Percentiles rank a stretch among this genome's conserved stretches.
These are phyloP conservation scores for Megamerina dolium DNA, from an alignment of 2,888 invertebrate species.

Conservation along the genomic window DNA sequence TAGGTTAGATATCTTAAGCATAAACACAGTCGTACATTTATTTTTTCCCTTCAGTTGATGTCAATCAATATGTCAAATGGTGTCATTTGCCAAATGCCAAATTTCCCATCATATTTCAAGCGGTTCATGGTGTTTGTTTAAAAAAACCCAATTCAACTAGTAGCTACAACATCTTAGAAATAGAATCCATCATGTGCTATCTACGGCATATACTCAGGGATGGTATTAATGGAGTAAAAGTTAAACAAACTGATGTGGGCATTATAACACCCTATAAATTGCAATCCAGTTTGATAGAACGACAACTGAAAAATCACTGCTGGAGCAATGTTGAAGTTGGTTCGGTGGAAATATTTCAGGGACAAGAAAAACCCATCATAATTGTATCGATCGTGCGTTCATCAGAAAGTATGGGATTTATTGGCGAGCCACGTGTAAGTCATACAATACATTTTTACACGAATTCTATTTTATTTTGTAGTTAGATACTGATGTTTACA, in stretches of 20 bases:
- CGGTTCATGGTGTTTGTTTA: conserved; percentile 52
- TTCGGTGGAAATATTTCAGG: conserved; percentile 83
- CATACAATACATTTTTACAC: no score
- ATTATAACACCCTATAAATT: conserved; percentile 55
- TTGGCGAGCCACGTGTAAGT: conserved; percentile 33
- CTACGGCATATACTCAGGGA: conserved; percentile 50
- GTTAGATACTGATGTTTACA: no score
- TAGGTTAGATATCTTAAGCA: no score
- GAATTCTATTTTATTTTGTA: no score
- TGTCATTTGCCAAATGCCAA: no score
- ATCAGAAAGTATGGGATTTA: conserved; percentile 34
- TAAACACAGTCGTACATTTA: no score
- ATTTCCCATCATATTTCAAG: conserved; percentile 58
- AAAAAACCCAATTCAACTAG: no score
- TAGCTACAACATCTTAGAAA: conserved; percentile 54
- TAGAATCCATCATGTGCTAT: conserved; percentile 54
- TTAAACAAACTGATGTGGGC: conserved; percentile 52
- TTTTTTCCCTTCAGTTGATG: no score
- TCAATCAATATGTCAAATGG: no score
- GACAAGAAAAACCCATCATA: conserved; percentile 74
- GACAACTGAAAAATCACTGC: conserved; percentile 29
- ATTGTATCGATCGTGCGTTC: conserved; percentile 72
- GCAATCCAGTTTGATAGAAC: conserved; percentile 40
- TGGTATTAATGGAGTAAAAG: conserved; percentile 43
- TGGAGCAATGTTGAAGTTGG: conserved; percentile 58